These are phyloP conservation scores for Hyperoplus lanceolatus DNA, from an alignment of 2,797 vertebrate genomes.

Conservation along the genomic window DNA sequence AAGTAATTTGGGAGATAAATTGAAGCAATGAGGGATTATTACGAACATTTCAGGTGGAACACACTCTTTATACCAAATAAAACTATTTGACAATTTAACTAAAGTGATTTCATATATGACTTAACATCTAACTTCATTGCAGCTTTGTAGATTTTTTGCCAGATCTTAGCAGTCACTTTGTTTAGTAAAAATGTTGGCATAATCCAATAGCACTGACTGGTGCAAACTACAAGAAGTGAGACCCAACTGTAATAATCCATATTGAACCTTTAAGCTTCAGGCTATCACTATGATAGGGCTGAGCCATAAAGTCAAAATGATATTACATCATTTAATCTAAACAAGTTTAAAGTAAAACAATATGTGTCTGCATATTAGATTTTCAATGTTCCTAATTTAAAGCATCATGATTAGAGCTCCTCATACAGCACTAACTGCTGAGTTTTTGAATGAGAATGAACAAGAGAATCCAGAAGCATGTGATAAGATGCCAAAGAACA, in stretches of 20 bases:
- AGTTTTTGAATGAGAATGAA: constrained; percentile 8
- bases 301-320: not conserved
- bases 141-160: not conserved
- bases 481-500: constrained; percentile 3
- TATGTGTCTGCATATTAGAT: not conserved
- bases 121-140: not conserved
- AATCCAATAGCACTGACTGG: not conserved
- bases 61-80: not conserved
- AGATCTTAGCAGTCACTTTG: not conserved
- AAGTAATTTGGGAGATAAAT: not conserved
- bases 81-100: not conserved
- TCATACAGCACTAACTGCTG: not conserved
- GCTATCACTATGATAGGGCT: not conserved
- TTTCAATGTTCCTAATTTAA: not conserved
- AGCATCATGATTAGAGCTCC: not conserved
- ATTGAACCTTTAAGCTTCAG: not conserved
- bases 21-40: not conserved
- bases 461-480: not conserved
- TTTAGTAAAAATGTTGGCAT: not conserved
- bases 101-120: not conserved
- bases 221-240: constrained; percentile 1
- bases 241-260: not conserved
- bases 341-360: not conserved
- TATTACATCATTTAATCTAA: not conserved
- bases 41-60: not conserved